Evolutionary conservation across 1,140 invertebrate species (phyloP), one percentile per base, ranked within the genome.

Genomic region (Dinothrombium tinctorium): DNA sequence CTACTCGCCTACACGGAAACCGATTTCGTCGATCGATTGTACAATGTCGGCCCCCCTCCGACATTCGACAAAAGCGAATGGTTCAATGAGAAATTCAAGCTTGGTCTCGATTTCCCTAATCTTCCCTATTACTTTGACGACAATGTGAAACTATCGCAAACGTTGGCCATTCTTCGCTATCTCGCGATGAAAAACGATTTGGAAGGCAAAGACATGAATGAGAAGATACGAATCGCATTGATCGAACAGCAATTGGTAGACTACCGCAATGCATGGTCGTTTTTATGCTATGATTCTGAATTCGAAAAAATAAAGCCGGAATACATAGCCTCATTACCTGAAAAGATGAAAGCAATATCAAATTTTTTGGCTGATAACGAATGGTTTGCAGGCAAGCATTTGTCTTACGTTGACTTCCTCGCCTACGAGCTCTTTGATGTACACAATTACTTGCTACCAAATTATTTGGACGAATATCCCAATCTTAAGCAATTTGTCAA

Each of bases 1-100:
- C 50, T 84, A 2, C 55, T 82, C 0, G 67, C 64, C 31, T 76
- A 79, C 55, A 69, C 65, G 7, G 67, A 62, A 35, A 59, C 71
- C 12, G 63, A 69, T 21, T 83, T 72, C 51, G 71, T 75, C 52
- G 77, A 83, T 21, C 20, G 23, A 21, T 9, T 41, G 2, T 58
- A 59, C 40, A 11, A 12, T 9, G 23, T 36, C 4, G 20, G 17
- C 3, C 33, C 33, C 2, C 15, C 15, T 11, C 33, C 39, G 26
- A 32, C 40, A 26, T 50, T 42, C 26, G 48, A 52, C 23, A 35
- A 29, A 26, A 41, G 36, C 26, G 31, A 40, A 7, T 58, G 56
- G 56, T 35, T 54, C 3, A 42, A 47, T 24, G 54, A 54, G 3
- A 58, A 57, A 43, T 51, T 49, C 23, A 46, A 38, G 7, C 35